phyloP scores from a whole-genome alignment of 2,113 vertebrate genomes.

The Gallinago paraguaiae region DNA sequence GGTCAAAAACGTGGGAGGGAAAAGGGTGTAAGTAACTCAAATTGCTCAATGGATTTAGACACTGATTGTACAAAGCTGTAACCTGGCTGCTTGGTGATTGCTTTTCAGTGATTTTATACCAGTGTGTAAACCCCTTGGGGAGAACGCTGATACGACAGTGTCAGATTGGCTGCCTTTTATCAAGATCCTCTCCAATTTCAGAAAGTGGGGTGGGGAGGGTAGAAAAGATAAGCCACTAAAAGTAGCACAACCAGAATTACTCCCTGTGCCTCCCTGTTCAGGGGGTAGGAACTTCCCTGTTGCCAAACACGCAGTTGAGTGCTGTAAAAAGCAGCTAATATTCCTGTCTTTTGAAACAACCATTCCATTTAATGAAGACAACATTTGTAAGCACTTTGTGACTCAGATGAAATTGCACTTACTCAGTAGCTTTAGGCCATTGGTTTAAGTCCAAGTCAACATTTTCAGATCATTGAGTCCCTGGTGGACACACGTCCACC shows the following conservation, averaged over 20 bases:
- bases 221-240: not conserved
- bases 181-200: not conserved
- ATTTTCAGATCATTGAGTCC: conserved; percentile 23
- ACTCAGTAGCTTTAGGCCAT: conserved; percentile 52
- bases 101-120: conserved; percentile 55
- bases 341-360: conserved; percentile 9
- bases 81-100: conserved; percentile 12
- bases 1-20: not conserved
- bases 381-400: not conserved
- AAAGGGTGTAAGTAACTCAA: conserved; percentile 1
- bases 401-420: conserved; percentile 27
- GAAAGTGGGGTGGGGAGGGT: not conserved
- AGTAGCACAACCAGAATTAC: not conserved
- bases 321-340: conserved; percentile 10
- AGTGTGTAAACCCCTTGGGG: not conserved
- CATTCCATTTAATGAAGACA: conserved; percentile 30
- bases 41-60: conserved; percentile 26
- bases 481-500: not conserved
- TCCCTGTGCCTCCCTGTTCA: not conserved
- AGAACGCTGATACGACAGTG: not conserved
- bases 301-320: not conserved
- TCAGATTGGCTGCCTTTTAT: not conserved
- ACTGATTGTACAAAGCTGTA: conserved; percentile 29
- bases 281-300: not conserved
- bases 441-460: conserved; percentile 47